Conservation (phyloP, 2,797 vertebrate genomes). For the Ctenopoma multispine region DNA sequence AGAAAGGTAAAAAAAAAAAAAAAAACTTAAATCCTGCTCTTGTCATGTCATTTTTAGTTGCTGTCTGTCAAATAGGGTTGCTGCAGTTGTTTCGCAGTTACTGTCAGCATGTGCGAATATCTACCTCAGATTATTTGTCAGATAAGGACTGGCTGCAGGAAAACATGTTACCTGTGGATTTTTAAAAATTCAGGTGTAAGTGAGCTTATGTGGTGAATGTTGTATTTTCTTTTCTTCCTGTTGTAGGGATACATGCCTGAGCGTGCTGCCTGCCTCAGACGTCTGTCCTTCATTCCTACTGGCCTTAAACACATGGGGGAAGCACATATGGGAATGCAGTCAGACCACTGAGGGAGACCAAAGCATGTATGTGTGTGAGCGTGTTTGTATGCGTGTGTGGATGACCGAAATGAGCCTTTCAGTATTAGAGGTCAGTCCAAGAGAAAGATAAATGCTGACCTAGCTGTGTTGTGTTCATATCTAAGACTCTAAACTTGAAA, state of each 20-base stretch:
- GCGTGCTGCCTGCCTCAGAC: conserved; percentile 68
- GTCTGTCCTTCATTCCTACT: conserved; percentile 73
- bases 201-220: conserved; percentile 10
- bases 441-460: conserved; percentile 44
- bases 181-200: neutral
- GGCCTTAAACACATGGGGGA: conserved; percentile 72
- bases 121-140: too few relatives aligned
- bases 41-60: neutral
- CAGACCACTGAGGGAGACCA: conserved; percentile 76
- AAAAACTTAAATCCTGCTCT: neutral
- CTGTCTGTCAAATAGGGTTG: neutral
- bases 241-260: conserved; percentile 81
- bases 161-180: too few relatives aligned
- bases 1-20: conserved; percentile 77
- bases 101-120: too few relatives aligned
- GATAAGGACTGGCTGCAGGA: too few relatives aligned
- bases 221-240: conserved; percentile 35
- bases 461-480: conserved; percentile 61
- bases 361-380: conserved; percentile 34
- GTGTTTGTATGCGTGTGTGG: conserved; percentile 20
- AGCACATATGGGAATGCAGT: conserved; percentile 78
- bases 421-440: conserved; percentile 75
- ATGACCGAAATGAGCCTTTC: conserved; percentile 70
- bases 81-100: neutral
- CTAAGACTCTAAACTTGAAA: conserved; percentile 71